A percentile compares a stretch with the other conserved stretches of the same genome.
Evolutionary conservation across 2,888 invertebrate genomes (phyloP).

Genomic region (Tipula unca): DNA sequence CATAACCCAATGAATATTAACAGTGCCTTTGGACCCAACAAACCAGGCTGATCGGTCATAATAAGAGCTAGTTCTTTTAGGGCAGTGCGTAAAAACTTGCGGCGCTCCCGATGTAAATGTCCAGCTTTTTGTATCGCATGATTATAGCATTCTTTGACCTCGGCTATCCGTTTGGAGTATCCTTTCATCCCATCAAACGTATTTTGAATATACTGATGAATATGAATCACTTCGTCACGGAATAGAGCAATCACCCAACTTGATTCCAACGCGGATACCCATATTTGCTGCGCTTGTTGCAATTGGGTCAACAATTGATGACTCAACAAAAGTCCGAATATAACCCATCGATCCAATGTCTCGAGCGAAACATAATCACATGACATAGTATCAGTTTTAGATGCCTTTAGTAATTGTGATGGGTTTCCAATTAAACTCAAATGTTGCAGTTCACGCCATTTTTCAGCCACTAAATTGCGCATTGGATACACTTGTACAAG

Average conservation of each 20-base stretch:
- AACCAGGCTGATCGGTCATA: constrained; percentile 94
- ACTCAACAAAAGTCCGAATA: constrained; percentile 87
- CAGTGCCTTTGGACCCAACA: constrained; percentile 94
- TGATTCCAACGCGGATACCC: constrained; percentile 84
- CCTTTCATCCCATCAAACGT: constrained; percentile 96
- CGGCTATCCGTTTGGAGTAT: constrained; percentile 82
- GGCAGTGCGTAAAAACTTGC: constrained; percentile 92
- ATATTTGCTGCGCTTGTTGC: constrained; percentile 75
- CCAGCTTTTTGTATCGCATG: constrained; percentile 87
- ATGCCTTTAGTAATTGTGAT: constrained; percentile 86
- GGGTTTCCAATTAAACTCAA: constrained; percentile 91
- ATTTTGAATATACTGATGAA: constrained; percentile 84
- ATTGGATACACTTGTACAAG: constrained; percentile 79
- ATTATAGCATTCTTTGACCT: constrained; percentile 91
- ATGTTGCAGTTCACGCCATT: constrained; percentile 89
- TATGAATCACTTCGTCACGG: constrained; percentile 93
- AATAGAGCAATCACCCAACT: constrained; percentile 93
- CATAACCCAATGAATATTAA: constrained; percentile 94
- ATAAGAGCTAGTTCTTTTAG: constrained; percentile 91
- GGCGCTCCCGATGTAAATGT: constrained; percentile 84
- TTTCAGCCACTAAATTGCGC: constrained; percentile 86
- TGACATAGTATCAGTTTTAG: constrained; percentile 91
- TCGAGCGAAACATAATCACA: constrained; percentile 96
- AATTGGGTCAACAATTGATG: constrained; percentile 77
- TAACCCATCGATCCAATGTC: constrained; percentile 93